Base-by-base conservation (phyloP, 2,113 vertebrate species). In the Ptilonorhynchus violaceus region DNA sequence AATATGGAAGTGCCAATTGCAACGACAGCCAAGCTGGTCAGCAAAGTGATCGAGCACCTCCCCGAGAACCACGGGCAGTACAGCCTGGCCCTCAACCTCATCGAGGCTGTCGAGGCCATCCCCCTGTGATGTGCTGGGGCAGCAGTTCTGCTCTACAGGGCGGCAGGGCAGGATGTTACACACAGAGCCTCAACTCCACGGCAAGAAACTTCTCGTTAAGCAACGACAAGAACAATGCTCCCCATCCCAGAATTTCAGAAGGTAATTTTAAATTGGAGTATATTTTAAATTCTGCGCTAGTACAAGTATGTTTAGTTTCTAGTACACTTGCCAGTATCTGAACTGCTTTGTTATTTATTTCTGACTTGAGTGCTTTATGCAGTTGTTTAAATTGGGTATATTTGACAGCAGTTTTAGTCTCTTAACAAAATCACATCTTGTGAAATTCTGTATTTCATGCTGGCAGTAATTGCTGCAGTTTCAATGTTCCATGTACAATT, bases 11-110 rank as follows among this genome's bases (percentile, higher is more conserved):
- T 99, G 85, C 98, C 99, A 19, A 97, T 99, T 90, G 53, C 97
- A 24, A 97, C 98, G 46, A 99, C 98, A 58, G 98, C 98, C 63
- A 98, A 97, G 27, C 98, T 99, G 42, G 98, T 99, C 12, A 97
- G 98, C 85, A 99, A 97, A 63, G 97, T 99, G n/a, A 97, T 99
- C 0, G 99, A 99, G 97, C 99, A 99, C 60, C 97, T 99, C 27
- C 99, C 99, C 0, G 99, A 99, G 94, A 99, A 99, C 46, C 99
- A 99, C 0, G 99, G 98, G 62, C 99, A 99, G 96, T 99, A 99
- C 67, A 97, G 96, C 90, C 96, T 99, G 64, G 99, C 99, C 75
- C 97, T 99, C 86, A 99, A 99, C 97, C 99, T 99, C 11, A 97
- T 99, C 7, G 99, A 99, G 85, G 98, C 99, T 0, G 98, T 99